These are phyloP conservation scores for Batillaria attramentaria DNA, from an alignment of 1,140 invertebrate species.

Conservation along the genomic window DNA sequence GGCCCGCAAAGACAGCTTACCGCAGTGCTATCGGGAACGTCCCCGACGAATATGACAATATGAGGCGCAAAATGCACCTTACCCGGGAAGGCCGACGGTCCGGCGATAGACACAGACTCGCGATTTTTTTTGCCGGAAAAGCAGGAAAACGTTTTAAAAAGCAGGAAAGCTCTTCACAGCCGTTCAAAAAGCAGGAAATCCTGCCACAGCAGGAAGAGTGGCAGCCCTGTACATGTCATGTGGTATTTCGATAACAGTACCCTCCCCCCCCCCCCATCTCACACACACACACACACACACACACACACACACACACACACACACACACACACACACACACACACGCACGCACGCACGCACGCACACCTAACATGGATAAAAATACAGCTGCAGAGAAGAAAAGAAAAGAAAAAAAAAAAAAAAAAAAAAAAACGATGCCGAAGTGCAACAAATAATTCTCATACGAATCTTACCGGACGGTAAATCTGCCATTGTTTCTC, in stretches of 20 bases:
- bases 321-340: slow-evolving; percentile 11
- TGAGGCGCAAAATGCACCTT: too few species aligned
- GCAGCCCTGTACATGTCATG: background rate
- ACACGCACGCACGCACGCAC: slow-evolving; percentile 9
- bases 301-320: slow-evolving; percentile 1
- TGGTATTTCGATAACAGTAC: background rate
- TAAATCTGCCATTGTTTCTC: too few species aligned
- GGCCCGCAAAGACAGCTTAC: too few species aligned
- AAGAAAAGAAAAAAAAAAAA: background rate
- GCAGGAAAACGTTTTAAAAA: background rate
- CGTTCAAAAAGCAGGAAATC: background rate
- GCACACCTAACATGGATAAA: background rate
- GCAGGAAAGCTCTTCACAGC: background rate
- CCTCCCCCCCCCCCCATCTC: background rate
- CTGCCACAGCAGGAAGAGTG: background rate
- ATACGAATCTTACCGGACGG: background rate
- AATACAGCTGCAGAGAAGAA: background rate
- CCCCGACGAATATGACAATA: too few species aligned
- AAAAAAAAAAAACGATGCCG: background rate
- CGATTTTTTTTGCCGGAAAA: background rate
- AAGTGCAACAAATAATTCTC: background rate
- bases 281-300: slow-evolving; percentile 8
- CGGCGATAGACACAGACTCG: background rate
- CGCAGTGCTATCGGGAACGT: too few species aligned
- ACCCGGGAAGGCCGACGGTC: too few species aligned